phyloP scores from a whole-genome alignment of 2,113 vertebrate species.

The Alligator sinensis region DNA sequence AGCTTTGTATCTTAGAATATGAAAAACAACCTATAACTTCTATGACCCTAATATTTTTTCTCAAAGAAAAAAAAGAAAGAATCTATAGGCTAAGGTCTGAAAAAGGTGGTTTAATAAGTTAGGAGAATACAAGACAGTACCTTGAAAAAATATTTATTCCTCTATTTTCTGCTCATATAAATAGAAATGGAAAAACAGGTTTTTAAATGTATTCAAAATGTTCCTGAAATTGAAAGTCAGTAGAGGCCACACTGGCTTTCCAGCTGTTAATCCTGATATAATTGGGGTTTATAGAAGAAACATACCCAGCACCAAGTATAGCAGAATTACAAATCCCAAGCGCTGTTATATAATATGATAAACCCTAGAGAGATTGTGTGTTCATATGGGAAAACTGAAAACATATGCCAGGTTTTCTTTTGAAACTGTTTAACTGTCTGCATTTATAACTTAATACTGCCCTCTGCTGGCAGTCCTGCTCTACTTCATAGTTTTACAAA shows the following conservation, averaged over 20 bases:
- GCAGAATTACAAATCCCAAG: not conserved
- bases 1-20: not conserved
- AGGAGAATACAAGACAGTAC: not conserved
- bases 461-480: conserved; percentile 52
- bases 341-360: not conserved
- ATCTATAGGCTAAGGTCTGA: fast-evolving
- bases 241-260: not conserved
- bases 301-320: not conserved
- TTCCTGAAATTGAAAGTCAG: not conserved
- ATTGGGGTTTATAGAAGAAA: not conserved
- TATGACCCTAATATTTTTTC: no score
- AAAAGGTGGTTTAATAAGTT: not conserved
- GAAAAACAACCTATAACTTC: no score
- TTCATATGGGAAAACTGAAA: not conserved
- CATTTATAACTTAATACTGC: conserved; percentile 48
- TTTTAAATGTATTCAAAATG: not conserved
- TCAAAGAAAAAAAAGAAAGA: not conserved
- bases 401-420: fast-evolving
- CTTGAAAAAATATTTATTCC: not conserved
- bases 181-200: not conserved
- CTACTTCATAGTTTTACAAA: not conserved
- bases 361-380: not conserved
- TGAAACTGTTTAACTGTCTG: not conserved
- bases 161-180: not conserved
- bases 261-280: not conserved